A percentile compares a stretch with the other conserved stretches of the same genome.
Conservation (phyloP, 2,888 invertebrate species). For the Seladonia tumulorum region DNA sequence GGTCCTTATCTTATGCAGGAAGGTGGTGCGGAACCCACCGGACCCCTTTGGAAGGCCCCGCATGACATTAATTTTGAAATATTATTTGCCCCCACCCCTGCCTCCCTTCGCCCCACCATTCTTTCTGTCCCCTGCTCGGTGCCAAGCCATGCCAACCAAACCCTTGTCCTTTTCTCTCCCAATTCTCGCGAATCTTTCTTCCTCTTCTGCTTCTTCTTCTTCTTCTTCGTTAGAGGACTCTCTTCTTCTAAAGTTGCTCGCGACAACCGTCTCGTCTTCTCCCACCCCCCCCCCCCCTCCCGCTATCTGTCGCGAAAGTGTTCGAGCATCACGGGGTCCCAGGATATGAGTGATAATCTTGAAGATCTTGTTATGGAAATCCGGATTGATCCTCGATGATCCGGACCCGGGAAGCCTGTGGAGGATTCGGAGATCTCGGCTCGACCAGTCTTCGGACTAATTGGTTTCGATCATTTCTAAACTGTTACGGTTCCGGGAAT, state of each 20-base stretch:
- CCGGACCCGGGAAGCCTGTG: neutral
- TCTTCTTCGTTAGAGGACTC: neutral
- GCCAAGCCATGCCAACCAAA: neutral
- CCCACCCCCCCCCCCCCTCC: neutral
- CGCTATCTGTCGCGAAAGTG: neutral
- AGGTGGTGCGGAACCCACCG: slow-evolving; percentile 71
- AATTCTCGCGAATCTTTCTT: slow-evolving; percentile 21
- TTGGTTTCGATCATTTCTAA: neutral
- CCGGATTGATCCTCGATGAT: neutral
- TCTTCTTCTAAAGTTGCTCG: neutral
- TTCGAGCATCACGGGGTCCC: neutral
- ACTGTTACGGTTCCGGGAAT: too few relatives aligned
- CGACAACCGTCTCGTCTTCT: neutral
- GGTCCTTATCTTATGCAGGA: slow-evolving; percentile 75
- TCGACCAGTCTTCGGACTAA: neutral
- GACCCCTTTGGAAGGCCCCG: slow-evolving; percentile 75
- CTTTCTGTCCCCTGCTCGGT: neutral
- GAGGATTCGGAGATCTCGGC: neutral
- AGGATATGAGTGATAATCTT: neutral
- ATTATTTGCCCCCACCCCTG: slow-evolving; percentile 77
- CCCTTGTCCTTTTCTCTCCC: slow-evolving; percentile 48
- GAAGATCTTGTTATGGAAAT: neutral
- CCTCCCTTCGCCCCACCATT: slow-evolving; percentile 22
- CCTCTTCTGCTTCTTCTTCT: neutral
- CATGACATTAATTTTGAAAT: slow-evolving; percentile 83